A percentile compares a stretch with the other conserved stretches of the same genome.
phyloP scores from a whole-genome alignment of 1,140 invertebrate species.

The Nymphalis io region DNA sequence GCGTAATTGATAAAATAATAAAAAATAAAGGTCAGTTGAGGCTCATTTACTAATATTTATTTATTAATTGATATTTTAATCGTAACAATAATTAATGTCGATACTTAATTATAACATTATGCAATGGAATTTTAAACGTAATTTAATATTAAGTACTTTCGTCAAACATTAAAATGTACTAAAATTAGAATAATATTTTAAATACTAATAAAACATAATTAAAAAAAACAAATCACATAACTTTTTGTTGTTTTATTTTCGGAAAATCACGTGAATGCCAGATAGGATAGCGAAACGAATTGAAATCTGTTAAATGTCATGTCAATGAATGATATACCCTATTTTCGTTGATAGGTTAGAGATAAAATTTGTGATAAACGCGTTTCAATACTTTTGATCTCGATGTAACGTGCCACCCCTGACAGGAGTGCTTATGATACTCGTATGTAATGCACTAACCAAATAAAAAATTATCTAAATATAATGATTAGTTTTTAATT shows the following conservation, averaged over 20 bases:
- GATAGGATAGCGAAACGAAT: conserved; percentile 5
- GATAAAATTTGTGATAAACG: conserved; percentile 34
- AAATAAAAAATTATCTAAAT: too few species aligned
- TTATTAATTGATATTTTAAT: background rate
- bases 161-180: background rate
- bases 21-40: background rate
- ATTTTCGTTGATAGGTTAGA: conserved; percentile 36
- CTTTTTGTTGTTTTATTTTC: too few species aligned
- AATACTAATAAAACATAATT: background rate
- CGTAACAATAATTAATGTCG: too few species aligned
- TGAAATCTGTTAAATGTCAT: conserved; percentile 16
- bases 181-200: too few species aligned
- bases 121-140: background rate
- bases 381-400: conserved; percentile 19
- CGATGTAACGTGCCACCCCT: conserved; percentile 18
- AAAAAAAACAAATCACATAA: background rate
- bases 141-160: background rate
- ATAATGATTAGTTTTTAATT: too few species aligned
- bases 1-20: background rate
- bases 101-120: conserved; percentile 7
- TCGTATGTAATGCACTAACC: background rate
- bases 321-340: conserved; percentile 17
- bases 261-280: background rate
- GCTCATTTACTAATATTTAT: background rate
- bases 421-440: conserved; percentile 30